Evolutionary conservation across 2,888 invertebrate species (phyloP), one percentile per base, ranked within the genome.

Genomic region (Clivina fossor): DNA sequence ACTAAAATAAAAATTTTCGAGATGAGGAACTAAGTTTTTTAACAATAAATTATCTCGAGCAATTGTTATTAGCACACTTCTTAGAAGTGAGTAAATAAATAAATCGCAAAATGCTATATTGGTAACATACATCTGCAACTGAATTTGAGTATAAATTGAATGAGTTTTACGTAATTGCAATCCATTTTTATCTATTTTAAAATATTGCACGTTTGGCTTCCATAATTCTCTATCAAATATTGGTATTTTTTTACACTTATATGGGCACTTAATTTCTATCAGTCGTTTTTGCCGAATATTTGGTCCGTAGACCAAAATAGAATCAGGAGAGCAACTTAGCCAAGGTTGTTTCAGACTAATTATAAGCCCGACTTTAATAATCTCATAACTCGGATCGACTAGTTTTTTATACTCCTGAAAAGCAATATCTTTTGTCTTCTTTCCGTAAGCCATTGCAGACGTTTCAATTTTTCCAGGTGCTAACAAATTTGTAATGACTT

Each of bases 251-350:
- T 32, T 30, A 22, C 56, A 61, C 19, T 49, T 57, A 37, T 44
- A 56, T 7, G 62, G 60, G 48, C 61, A 63, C 48, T 61, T 61
- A 18, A 63, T 61, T 47, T 62, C 61, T n/a, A 62, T 28, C n/a
- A 61, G 13, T 37, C 32, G 53, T 51, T 63, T 63, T 26, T 61
- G 43, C 57, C 58, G 62, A 56, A 58, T 56, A 47, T 59, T 55
- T 30, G 33, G 8, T 11, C 61, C 62, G 18, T 57, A 56, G 4
- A 46, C 32, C 8, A 58, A 2, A 50, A 63, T 55, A 28, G 46
- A 60, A 54, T 62, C 61, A 13, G 61, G 61, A 24, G 58, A 60
- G 43, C 61, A 63, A 35, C 57, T 30, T n/a, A 63, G 44, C 61
- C 61, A 62, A 8, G 61, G 62, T 56, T 62, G 57, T 11, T 46